A percentile compares a stretch with the other conserved stretches of the same genome.
phyloP scores from a whole-genome alignment of 2,113 vertebrate species.

The Vidua chalybeata region DNA sequence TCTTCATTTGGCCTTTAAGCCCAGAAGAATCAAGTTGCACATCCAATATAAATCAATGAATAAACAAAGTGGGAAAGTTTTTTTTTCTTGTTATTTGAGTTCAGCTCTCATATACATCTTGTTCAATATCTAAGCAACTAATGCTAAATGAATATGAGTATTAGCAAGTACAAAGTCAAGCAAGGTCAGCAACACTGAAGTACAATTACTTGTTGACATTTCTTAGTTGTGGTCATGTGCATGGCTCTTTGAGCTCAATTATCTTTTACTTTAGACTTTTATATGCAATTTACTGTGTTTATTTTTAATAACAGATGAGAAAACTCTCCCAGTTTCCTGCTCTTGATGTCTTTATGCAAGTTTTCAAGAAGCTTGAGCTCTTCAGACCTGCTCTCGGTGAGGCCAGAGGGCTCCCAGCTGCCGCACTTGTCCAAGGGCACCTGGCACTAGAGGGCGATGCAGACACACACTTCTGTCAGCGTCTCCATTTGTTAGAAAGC shows the following conservation, averaged over 20 bases:
- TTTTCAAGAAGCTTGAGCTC: neutral
- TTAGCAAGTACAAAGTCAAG: neutral
- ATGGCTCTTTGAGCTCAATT: neutral
- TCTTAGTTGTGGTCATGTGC: neutral
- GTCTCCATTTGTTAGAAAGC: neutral
- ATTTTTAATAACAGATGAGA: neutral
- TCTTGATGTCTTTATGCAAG: neutral
- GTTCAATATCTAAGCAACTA: neutral
- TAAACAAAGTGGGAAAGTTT: neutral
- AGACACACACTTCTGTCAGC: neutral
- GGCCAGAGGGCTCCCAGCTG: neutral
- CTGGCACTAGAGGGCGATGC: constrained; percentile 57
- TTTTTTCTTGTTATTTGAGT: neutral
- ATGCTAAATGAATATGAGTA: neutral
- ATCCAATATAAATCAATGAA: neutral
- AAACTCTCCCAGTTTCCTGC: neutral
- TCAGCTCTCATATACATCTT: neutral
- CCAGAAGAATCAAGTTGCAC: neutral
- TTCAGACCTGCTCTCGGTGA: fast-evolving
- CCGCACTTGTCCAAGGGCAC: fast-evolving
- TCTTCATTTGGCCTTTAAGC: neutral
- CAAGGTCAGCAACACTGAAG: neutral
- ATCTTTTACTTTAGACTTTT: neutral
- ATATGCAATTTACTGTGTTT: neutral
- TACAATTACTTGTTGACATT: neutral